Conservation (phyloP, 2,797 vertebrate genomes). For the Thalassophryne amazonica region DNA sequence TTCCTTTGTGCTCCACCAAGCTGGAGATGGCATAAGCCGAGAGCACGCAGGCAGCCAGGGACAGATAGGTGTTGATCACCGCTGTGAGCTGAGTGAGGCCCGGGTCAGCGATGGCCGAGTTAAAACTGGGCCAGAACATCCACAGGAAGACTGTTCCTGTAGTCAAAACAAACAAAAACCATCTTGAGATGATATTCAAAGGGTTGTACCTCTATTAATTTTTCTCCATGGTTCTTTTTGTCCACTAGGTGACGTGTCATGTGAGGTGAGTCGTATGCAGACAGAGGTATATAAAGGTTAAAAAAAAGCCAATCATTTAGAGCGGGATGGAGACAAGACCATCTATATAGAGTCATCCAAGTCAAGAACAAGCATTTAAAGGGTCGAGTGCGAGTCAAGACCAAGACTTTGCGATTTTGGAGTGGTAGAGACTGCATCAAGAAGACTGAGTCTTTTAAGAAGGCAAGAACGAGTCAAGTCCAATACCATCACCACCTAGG, state of each 20-base stretch:
- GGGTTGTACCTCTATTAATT: background rate
- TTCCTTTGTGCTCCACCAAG: conserved; percentile 85
- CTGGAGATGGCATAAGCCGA: conserved; percentile 89
- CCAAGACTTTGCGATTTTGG: no score
- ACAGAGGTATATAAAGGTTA: conserved; percentile 41
- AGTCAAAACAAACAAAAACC: background rate
- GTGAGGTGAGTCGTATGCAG: conserved; percentile 31
- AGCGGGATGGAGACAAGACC: no score
- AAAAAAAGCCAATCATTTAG: no score
- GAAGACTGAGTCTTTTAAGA: no score
- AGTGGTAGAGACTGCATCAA: no score
- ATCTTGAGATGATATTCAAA: background rate
- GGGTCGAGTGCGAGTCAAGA: no score
- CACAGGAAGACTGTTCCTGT: conserved; percentile 93
- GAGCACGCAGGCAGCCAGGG: conserved; percentile 86
- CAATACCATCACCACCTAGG: no score
- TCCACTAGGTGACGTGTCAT: conserved; percentile 53
- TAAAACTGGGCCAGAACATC: conserved; percentile 98
- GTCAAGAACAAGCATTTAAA: no score
- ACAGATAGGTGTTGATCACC: conserved; percentile 91
- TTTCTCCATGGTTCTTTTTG: background rate
- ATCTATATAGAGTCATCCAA: no score
- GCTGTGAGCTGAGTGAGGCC: conserved; percentile 70
- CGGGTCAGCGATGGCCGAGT: conserved; percentile 84
- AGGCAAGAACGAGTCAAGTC: no score